Evolutionary conservation across 1,140 invertebrate species (phyloP), one percentile per base, ranked within the genome.

Genomic region (Drosophila carrolli): DNA sequence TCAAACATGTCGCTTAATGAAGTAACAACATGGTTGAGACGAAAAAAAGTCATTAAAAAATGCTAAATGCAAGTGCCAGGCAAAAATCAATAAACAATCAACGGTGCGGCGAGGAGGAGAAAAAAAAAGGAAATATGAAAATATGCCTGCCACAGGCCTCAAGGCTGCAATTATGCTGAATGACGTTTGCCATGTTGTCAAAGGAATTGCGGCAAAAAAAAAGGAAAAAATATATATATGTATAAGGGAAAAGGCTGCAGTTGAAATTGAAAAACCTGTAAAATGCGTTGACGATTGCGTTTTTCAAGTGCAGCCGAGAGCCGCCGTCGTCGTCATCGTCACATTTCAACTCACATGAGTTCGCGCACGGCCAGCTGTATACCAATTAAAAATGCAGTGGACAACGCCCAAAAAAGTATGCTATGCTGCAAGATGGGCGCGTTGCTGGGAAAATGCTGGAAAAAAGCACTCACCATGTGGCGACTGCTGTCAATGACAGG

Each of bases 351-450:
- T 50, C 51, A 66, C 44, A 72, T 57, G 75, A 50, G 54, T 62
- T 32, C 43, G 46, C 35, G 44, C 46, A 56, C 47, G 77, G 61
- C 41, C 55, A 53, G 56, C 50, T 83, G 79, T 86, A 83, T 70
- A 79, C 79, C 83, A 88, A 86, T 86, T 86, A 88, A 86, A 88
- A 86, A 88, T 86, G 83, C 79, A 79, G 71, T 66, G 83, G 83
- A 86, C 83, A 86, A 86, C 83, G 83, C 83, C 83, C 83, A 88
- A 83, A 85, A 86, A 88, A 86, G 71, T 63, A 75, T 71, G 65
- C 61, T 63, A 59, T 32, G 29, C 29, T 32, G 29, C 37, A 60
- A 47, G 54, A 68, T 53, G 35, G 27, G 29, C 23, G 23, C 23
- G 23, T 19, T 23, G 23, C 23, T 6, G 14, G 19, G 23, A 16